phyloP scores from a whole-genome alignment of 92 coral and sea anemone genomes.

The Pocillopora meandrina region DNA sequence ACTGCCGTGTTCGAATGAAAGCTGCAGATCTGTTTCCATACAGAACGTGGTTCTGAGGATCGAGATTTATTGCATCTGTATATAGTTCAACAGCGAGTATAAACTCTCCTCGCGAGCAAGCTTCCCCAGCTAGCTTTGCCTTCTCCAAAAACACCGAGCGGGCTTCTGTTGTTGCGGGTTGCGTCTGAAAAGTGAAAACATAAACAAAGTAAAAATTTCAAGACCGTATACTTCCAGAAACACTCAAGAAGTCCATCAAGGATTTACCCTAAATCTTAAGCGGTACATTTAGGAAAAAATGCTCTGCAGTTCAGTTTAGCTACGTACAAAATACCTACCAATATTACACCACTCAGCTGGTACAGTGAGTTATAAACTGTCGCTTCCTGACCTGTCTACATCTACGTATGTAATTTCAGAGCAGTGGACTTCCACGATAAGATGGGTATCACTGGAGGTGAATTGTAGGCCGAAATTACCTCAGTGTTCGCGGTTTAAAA shows the following conservation, averaged over 20 bases:
- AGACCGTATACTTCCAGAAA: conserved; percentile 15
- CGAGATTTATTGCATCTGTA: conserved; percentile 88
- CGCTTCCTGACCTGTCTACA: background rate
- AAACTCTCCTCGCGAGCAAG: conserved; percentile 90
- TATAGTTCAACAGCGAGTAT: conserved; percentile 85
- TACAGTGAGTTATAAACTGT: background rate
- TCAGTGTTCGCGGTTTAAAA: background rate
- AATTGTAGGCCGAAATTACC: background rate
- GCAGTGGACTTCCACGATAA: conserved; percentile 1
- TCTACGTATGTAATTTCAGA: conserved; percentile 35
- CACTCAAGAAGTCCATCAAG: conserved; percentile 27
- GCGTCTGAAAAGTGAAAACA: conserved; percentile 37
- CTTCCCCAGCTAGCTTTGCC: conserved; percentile 87
- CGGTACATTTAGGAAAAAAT: conserved; percentile 17
- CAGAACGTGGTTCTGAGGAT: conserved; percentile 91
- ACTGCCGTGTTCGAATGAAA: conserved; percentile 82
- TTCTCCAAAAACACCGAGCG: conserved; percentile 78
- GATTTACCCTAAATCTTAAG: conserved; percentile 8
- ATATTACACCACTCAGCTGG: conserved; percentile 9
- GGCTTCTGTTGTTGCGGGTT: conserved; percentile 50
- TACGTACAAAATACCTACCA: conserved; percentile 10
- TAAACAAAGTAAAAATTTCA: conserved; percentile 20
- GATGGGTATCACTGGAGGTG: background rate
- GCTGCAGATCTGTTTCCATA: conserved; percentile 99
- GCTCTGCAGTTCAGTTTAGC: conserved; percentile 14